Evolutionary conservation across 2,797 vertebrate species (phyloP).

Genomic region (Chelon auratus): DNA sequence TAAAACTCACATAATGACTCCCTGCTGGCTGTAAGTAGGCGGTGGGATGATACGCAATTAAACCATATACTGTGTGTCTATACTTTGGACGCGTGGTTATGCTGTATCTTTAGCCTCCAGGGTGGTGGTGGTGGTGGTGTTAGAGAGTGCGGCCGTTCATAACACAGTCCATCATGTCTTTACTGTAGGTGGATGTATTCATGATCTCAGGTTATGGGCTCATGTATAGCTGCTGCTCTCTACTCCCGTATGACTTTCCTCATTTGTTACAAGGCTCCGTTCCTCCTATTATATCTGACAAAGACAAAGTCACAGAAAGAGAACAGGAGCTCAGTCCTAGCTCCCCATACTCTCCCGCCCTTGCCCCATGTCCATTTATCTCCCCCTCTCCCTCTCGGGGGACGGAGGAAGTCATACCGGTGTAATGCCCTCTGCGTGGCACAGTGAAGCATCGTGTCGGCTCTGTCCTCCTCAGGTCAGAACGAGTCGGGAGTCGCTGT

Average conservation of each 20-base stretch:
- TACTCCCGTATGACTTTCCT: conserved; percentile 27
- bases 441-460: conserved; percentile 45
- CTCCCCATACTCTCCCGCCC: conserved; percentile 18
- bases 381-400: conserved; percentile 39
- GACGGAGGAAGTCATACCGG: conserved; percentile 52
- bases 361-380: conserved; percentile 45
- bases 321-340: conserved; percentile 33
- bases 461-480: conserved; percentile 86
- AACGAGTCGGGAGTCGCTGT: conserved; percentile 97
- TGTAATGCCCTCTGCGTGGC: conserved; percentile 66
- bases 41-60: conserved; percentile 20
- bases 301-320: conserved; percentile 63
- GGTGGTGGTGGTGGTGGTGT: conserved; percentile 34
- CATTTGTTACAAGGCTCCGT: conserved; percentile 10
- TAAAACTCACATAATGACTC: conserved; percentile 28
- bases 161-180: not conserved
- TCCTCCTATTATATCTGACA: conserved; percentile 27
- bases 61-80: conserved; percentile 14
- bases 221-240: conserved; percentile 28
- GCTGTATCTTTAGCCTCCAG: conserved; percentile 21
- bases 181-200: conserved; percentile 6
- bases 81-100: conserved; percentile 15
- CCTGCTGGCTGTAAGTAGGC: conserved; percentile 35
- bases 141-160: not conserved
- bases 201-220: not conserved